Evolutionary conservation across 2,113 vertebrate genomes (phyloP).

Genomic region (Fulmarus glacialis): DNA sequence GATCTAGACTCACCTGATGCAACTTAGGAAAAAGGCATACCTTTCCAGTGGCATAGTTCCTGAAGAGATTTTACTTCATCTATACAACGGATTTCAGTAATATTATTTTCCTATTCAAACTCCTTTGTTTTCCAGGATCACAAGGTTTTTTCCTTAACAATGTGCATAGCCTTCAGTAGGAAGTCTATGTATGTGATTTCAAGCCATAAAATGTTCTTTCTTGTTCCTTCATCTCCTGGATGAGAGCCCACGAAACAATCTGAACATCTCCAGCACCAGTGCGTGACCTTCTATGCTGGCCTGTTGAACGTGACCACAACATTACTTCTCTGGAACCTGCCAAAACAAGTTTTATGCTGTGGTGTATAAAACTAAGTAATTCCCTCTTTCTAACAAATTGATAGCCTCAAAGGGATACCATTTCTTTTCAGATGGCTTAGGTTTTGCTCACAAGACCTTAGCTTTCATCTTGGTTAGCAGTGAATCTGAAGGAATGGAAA

Average conservation of each 20-base stretch:
- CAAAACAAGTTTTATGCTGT: neutral
- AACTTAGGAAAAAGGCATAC: neutral
- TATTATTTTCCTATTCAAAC: neutral
- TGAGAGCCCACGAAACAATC: neutral
- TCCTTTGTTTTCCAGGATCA: neutral
- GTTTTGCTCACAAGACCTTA: conserved; percentile 21
- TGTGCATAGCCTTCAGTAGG: neutral
- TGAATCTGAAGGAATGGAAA: conserved; percentile 38
- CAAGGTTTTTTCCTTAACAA: neutral
- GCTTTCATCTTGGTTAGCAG: conserved; percentile 61
- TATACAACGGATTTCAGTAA: neutral
- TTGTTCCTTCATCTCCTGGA: neutral
- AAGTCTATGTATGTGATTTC: neutral
- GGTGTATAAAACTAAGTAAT: neutral
- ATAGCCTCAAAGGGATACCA: neutral
- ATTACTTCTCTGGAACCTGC: neutral
- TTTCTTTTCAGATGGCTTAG: conserved; percentile 26
- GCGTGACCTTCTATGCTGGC: neutral
- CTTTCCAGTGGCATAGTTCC: neutral
- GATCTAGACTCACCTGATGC: neutral
- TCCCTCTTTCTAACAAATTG: conserved; percentile 16
- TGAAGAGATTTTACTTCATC: neutral
- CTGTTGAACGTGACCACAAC: neutral
- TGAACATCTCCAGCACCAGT: neutral
- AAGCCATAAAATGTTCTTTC: neutral